phyloP scores from a whole-genome alignment of 2,888 invertebrate species.

The Mimumesa dahlbomi region DNA sequence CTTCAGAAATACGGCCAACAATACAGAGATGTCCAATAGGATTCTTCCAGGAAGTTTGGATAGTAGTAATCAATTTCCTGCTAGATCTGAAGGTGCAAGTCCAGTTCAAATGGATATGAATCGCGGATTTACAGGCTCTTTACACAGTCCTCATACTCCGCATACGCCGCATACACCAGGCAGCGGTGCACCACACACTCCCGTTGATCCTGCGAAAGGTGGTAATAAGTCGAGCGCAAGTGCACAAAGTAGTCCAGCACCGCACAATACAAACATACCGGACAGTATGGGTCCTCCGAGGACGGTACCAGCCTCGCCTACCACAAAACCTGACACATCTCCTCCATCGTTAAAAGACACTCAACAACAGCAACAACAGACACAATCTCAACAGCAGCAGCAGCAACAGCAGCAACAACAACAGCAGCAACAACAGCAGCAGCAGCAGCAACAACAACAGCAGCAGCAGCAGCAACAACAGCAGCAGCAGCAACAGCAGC shows the following conservation, averaged over 20 bases:
- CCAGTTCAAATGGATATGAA: conserved; percentile 78
- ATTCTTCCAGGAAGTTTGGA: conserved; percentile 75
- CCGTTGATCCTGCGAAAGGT: conserved; percentile 72
- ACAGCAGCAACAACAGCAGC: conserved; percentile 69
- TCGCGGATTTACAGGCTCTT: conserved; percentile 76
- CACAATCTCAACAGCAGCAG: conserved; percentile 77
- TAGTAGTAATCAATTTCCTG: conserved; percentile 71
- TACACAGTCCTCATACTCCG: conserved; percentile 79
- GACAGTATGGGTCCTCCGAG: conserved; percentile 78
- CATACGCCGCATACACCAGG: conserved; percentile 78
- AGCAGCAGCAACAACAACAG: conserved; percentile 77
- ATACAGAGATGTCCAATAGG: conserved; percentile 73
- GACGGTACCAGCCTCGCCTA: conserved; percentile 78
- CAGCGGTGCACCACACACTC: conserved; percentile 76
- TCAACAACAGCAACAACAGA: conserved; percentile 68
- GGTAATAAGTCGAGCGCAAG: conserved; percentile 76
- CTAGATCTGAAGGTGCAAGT: conserved; percentile 76
- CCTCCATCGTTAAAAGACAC: conserved; percentile 74
- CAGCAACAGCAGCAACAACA: conserved; percentile 74
- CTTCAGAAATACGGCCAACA: conserved; percentile 70
- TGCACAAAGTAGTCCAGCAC: conserved; percentile 78
- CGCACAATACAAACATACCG: conserved; percentile 73
- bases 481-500: conserved; percentile 64
- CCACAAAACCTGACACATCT: conserved; percentile 77
- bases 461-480: conserved; percentile 70